Evolutionary conservation across 2,888 invertebrate species (phyloP), one percentile per base, ranked within the genome.

Genomic region (Allacma fusca): DNA sequence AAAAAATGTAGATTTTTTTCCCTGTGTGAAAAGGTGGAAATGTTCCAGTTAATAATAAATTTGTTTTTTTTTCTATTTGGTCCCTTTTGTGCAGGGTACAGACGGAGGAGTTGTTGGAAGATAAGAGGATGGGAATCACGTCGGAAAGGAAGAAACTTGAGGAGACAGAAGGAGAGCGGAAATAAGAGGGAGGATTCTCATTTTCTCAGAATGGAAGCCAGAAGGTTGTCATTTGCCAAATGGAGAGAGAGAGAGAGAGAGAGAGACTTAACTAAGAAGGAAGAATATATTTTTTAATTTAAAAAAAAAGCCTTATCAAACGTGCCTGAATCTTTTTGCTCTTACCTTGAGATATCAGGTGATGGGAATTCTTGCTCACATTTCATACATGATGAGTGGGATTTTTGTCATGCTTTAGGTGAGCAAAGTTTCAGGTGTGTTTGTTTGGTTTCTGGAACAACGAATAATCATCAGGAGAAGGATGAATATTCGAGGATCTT

Each of bases 371-470:
- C 16, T 62, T 16, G 50, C 50, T 50, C 50, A n/a, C 23, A 24
- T 62, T 62, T 26, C 62, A 62, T 62, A 23, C 7, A 23, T 24
- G 21, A 57, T 12, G 62, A 62, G 13, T 62, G 12, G 13, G n/a
- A 24, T 62, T 62, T 24, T 62, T 62, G 62, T 62, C 62, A 62
- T 62, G 24, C 24, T 62, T 62, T 62, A 64, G 64, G 67, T 77
- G 77, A 77, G 77, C 77, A 77, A 77, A 77, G 76, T 72, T 72
- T 77, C 77, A 77, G 77, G 77, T 77, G 72, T 72, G 77, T 77
- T 62, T 71, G 71, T 65, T 67, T 64, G 67, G 43, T 62, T 64
- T 65, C 12, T 40, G 40, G 40, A 40, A 69, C 40, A 43, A 40
- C 34, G 21, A 43, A 19, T 13, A 7, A 7, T 5, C 4, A 24